Evolutionary conservation across 1,140 invertebrate species (phyloP).

Genomic region (Mizuhopecten yessoensis): DNA sequence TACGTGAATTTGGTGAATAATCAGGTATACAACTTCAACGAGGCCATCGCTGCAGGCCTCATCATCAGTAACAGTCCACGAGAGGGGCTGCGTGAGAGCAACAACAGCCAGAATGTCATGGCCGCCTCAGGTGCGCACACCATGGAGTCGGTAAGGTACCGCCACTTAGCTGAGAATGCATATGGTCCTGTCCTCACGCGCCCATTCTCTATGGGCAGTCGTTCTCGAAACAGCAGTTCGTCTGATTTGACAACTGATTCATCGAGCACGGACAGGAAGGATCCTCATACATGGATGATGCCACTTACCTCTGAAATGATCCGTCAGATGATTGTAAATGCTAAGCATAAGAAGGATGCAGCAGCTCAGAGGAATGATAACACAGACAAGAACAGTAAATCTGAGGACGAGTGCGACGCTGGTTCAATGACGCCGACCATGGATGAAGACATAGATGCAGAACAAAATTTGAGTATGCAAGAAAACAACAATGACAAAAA

Average conservation of each 20-base stretch:
- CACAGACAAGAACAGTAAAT: background rate
- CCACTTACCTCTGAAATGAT: slow-evolving; percentile 60
- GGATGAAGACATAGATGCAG: background rate
- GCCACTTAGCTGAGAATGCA: slow-evolving; percentile 56
- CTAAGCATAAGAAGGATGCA: slow-evolving; percentile 55
- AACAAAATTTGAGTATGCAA: background rate
- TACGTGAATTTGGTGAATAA: slow-evolving; percentile 85
- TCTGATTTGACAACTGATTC: slow-evolving; percentile 63
- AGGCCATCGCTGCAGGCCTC: slow-evolving; percentile 92
- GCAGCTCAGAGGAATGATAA: slow-evolving; percentile 2
- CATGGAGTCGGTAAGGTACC: slow-evolving; percentile 51
- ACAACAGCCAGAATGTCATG: slow-evolving; percentile 53
- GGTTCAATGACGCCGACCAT: background rate
- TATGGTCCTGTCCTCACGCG: slow-evolving; percentile 45
- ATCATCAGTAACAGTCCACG: slow-evolving; percentile 78
- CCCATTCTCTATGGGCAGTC: slow-evolving; percentile 56
- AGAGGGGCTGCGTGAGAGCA: slow-evolving; percentile 74
- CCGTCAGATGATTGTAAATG: slow-evolving; percentile 55
- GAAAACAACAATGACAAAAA: background rate
- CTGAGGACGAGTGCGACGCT: background rate
- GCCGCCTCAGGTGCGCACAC: slow-evolving; percentile 33
- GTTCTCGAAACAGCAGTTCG: slow-evolving; percentile 57
- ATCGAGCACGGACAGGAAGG: slow-evolving; percentile 57
- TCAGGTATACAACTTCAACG: slow-evolving; percentile 85
- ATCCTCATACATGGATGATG: slow-evolving; percentile 53